Evolutionary conservation across 2,888 invertebrate genomes (phyloP), one percentile per base, ranked within the genome.

Genomic region (Dynastes hyllus): DNA sequence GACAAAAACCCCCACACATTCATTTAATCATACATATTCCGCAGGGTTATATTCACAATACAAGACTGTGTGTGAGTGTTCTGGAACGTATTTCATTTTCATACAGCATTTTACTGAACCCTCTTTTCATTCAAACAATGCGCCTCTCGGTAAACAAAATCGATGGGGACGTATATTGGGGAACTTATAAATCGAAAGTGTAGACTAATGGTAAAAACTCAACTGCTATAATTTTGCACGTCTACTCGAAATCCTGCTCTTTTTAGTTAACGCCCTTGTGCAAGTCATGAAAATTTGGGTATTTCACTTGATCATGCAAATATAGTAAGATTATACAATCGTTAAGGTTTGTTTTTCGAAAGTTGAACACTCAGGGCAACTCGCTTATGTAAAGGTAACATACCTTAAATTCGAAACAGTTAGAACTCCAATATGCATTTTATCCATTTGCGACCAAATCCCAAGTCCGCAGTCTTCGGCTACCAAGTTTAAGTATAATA

Each of bases 91-190:
- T 63, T 63, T 63, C 63, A 63, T 63, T 29, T 32, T 22, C 29
- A 32, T 63, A 2, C 63, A 63, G 13, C 32, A 32, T 63, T 32
- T 63, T 58, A 22, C 27, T 11, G 32, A 63, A 32, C 63, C 29
- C 63, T 63, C 27, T 61, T 63, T 63, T 63, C 61, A 63, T 63
- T 11, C 63, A 32, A 63, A 63, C 63, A 63, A 63, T 63, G 32
- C 63, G 11, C 63, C 32, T 29, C 32, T 32, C 63, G 32, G 29
- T 32, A 32, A 63, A 29, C 32, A 63, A 63, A 63, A 63, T 63
- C 63, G 32, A 63, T 63, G 11, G 11, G 63, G 13, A 13, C 63
- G 63, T 32, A 63, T 63, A 32, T 32, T n/a, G 63, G 29, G 29
- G 63, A 63, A 63, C 13, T 63, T 63, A 63, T 63, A 32, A 11